Evolutionary conservation across 2,888 invertebrate species (phyloP).

Genomic region (Corythucha ciliata): DNA sequence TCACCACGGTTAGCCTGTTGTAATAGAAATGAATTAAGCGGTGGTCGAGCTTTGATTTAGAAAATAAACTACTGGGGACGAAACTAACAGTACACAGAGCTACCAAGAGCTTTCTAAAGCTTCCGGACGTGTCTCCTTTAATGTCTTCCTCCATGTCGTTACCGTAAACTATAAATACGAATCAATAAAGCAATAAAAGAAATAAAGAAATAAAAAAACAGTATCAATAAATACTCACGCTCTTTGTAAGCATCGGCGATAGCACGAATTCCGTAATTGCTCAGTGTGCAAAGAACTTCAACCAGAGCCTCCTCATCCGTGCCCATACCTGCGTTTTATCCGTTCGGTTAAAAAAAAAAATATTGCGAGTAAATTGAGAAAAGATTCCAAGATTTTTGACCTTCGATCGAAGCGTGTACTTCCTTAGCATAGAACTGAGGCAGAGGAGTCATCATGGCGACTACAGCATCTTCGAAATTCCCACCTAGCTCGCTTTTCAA

Average conservation of each 20-base stretch:
- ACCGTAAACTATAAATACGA: conserved; percentile 40
- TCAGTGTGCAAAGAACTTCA: conserved; percentile 45
- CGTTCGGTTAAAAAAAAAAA: not conserved
- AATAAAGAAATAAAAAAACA: not conserved
- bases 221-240: conserved; percentile 35
- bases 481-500: conserved; percentile 46
- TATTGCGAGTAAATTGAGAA: not conserved
- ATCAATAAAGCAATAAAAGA: not conserved
- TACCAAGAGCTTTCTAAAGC: conserved; percentile 47
- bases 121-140: conserved; percentile 47
- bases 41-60: no score
- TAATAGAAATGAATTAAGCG: no score
- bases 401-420: conserved; percentile 45
- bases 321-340: conserved; percentile 38
- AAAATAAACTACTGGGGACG: conserved; percentile 9
- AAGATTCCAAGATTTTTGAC: conserved; percentile 28
- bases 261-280: conserved; percentile 42
- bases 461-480: conserved; percentile 44
- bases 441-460: conserved; percentile 44
- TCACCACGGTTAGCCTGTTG: conserved; percentile 47
- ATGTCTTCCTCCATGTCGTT: conserved; percentile 44
- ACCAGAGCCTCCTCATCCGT: conserved; percentile 44
- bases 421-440: conserved; percentile 45
- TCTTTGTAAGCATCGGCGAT: conserved; percentile 40
- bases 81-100: conserved; percentile 41